Evolutionary conservation across 1,140 invertebrate genomes (phyloP), one percentile per base, ranked within the genome.

Genomic region (Grapholita molesta): DNA sequence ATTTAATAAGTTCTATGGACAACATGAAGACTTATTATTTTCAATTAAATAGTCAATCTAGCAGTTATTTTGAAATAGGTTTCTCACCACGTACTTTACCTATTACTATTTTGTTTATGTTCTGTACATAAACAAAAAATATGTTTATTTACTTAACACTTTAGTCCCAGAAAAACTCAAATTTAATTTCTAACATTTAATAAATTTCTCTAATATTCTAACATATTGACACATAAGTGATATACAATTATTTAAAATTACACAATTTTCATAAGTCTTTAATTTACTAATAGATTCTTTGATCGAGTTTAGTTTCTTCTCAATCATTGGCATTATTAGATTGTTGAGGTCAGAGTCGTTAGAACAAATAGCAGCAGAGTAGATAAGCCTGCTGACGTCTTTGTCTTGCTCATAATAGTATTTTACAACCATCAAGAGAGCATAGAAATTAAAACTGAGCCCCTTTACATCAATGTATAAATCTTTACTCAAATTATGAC

Each of bases 391-490:
- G 79, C 83, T 89, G 23, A 86, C 79, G 80, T 90, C 80, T 70
- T 74, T 74, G 72, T 79, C 84, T 55, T 77, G 52, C 42, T 84
- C 76, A 74, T 86, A 88, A 69, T 80, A 90, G 79, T 86, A 88
- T 66, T 91, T 89, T 48, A 84, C 81, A 71, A 87, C 82, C 82
- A 89, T 82, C 28, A 91, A 82, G 64, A 89, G 70, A 65, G 86
- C 88, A 83, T 90, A 89, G 33, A 90, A 87, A 85, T 92, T 93
- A 78, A 93, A 94, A 88, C 94, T 94, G 66, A 94, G 72, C 15
- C 94, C 94, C 72, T 90, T 86, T 2, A 79, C 78, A 72, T 91
- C 93, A 71, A 94, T 94, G 53, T 92, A 92, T 77, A 94, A 90
- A 73, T 91, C 90, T 72, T 91, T 86, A 74, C 93, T 77, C 67